These are phyloP conservation scores for Nannospalax galili DNA, from an alignment of 2,113 vertebrate species.

Conservation along the genomic window DNA sequence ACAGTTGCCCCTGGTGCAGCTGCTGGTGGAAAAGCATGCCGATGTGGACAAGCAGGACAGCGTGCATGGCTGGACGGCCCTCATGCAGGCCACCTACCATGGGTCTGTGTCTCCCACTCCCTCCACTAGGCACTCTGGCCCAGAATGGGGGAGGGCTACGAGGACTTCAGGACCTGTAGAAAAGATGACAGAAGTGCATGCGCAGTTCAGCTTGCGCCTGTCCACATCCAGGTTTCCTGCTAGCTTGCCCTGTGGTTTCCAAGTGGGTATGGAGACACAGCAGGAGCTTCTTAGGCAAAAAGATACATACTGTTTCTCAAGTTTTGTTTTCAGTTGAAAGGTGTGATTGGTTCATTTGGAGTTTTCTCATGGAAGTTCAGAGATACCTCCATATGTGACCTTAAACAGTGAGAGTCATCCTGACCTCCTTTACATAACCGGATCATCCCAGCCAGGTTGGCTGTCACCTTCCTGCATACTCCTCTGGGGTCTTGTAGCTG, in stretches of 20 bases:
- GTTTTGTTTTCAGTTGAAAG: background rate
- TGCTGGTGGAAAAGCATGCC: constrained; percentile 94
- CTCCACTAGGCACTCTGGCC: background rate
- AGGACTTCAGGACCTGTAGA: background rate
- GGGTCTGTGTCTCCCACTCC: constrained; percentile 86
- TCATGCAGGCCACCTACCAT: constrained; percentile 99
- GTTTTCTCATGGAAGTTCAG: background rate
- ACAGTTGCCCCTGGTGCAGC: constrained; percentile 94
- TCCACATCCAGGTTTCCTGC: fast-evolving
- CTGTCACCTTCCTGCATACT: background rate
- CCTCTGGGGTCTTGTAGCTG: background rate
- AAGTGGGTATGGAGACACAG: too few relatives aligned
- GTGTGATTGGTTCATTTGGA: background rate
- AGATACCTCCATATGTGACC: background rate
- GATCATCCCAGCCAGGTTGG: too few relatives aligned
- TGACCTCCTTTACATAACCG: background rate
- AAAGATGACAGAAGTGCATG: fast-evolving
- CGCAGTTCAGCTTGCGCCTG: fast-evolving
- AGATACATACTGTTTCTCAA: background rate
- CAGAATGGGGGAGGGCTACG: background rate
- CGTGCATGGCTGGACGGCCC: constrained; percentile 96
- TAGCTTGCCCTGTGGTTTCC: background rate
- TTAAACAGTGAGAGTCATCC: fast-evolving
- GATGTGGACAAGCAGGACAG: constrained; percentile 95
- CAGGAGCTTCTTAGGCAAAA: background rate